These are phyloP conservation scores for Lepidothrix coronata DNA, from an alignment of 2,113 vertebrate genomes.

Conservation along the genomic window DNA sequence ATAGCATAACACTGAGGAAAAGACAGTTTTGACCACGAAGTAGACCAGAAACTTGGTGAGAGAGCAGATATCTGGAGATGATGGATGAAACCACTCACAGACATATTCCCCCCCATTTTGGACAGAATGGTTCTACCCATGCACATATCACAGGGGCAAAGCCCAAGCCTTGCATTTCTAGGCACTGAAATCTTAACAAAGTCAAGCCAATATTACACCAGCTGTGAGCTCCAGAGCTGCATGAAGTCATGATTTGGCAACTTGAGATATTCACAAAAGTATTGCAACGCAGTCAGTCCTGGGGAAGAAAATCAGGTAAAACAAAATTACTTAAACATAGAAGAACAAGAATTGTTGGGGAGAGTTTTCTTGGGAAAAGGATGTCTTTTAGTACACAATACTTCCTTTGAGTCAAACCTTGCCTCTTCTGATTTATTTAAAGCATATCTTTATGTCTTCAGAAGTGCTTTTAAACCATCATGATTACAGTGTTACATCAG, in stretches of 20 bases:
- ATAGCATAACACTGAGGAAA: slow-evolving; percentile 18
- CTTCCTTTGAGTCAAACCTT: neutral
- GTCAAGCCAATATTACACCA: neutral
- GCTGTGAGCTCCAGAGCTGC: neutral
- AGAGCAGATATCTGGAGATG: slow-evolving; percentile 41
- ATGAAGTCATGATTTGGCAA: neutral
- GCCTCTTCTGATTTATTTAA: neutral
- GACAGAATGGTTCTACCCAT: neutral
- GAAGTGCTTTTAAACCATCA: neutral
- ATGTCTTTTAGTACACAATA: neutral
- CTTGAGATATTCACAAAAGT: neutral
- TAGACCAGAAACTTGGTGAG: slow-evolving; percentile 53
- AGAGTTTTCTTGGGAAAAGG: neutral
- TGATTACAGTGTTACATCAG: neutral
- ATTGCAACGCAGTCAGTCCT: neutral
- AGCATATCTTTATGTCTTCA: neutral
- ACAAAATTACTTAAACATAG: neutral
- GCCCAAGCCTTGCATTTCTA: neutral
- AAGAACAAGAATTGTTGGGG: neutral
- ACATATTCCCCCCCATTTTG: neutral
- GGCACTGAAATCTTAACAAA: slow-evolving; percentile 11
- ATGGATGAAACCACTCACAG: slow-evolving; percentile 11
- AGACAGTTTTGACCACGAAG: slow-evolving; percentile 31
- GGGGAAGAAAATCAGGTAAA: neutral
- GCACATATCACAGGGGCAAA: neutral